These are phyloP conservation scores for Caenorhabditis zanzibari DNA, from an alignment of 2,888 invertebrate genomes.

Conservation along the genomic window DNA sequence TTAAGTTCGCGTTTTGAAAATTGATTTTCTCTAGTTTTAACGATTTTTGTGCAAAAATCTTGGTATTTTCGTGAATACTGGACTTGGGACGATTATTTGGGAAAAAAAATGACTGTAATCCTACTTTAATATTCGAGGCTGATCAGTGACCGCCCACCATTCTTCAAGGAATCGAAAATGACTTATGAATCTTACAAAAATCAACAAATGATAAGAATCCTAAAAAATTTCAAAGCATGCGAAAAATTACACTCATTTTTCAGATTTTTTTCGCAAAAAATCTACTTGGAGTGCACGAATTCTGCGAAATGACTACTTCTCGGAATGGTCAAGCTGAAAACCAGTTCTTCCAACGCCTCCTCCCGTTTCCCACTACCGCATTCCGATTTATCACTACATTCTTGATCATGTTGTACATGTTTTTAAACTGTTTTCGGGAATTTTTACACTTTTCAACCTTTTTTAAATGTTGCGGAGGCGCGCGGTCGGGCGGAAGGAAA, in stretches of 20 bases:
- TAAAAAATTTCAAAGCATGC: neutral
- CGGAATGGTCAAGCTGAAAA: constrained; percentile 3
- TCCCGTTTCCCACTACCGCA: neutral
- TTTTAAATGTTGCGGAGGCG: constrained; percentile 5
- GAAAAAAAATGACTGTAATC: too few relatives aligned
- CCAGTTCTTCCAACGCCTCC: constrained; percentile 13
- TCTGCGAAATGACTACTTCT: neutral
- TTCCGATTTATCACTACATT: constrained; percentile 18
- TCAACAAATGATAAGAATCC: neutral
- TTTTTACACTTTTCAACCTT: constrained; percentile 38
- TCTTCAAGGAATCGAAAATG: too few relatives aligned
- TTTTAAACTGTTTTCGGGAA: constrained; percentile 19
- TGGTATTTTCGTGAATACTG: too few relatives aligned
- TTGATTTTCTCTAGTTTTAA: too few relatives aligned
- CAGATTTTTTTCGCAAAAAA: too few relatives aligned
- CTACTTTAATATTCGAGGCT: too few relatives aligned
- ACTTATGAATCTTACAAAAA: too few relatives aligned
- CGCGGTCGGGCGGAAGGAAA: neutral
- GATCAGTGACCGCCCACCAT: too few relatives aligned
- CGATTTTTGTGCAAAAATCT: too few relatives aligned
- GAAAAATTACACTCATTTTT: neutral
- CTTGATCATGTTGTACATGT: constrained; percentile 13
- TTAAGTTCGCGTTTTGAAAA: too few relatives aligned
- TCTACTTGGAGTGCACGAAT: too few relatives aligned
- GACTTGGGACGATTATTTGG: too few relatives aligned